Evolutionary conservation across 2,797 vertebrate genomes (phyloP).

Genomic region (Harpagifer antarcticus): DNA sequence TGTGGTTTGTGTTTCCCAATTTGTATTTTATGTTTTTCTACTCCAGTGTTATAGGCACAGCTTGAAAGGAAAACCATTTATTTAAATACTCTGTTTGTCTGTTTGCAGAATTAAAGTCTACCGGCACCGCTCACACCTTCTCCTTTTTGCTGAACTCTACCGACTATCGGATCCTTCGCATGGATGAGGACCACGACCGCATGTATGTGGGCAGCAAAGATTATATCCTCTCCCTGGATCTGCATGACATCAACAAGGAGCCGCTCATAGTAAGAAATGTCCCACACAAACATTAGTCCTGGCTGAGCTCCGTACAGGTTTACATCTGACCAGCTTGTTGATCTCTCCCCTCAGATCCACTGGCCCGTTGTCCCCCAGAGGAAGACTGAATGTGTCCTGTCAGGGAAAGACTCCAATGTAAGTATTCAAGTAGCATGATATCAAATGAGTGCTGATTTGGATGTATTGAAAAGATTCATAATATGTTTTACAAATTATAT

Average conservation of each 20-base stretch:
- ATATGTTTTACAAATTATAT: too few species aligned
- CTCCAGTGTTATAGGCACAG: constrained; percentile 27
- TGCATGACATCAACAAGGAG: constrained; percentile 99
- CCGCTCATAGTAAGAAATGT: constrained; percentile 94
- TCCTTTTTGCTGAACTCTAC: constrained; percentile 97
- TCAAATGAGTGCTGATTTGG: not conserved
- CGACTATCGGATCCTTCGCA: constrained; percentile 96
- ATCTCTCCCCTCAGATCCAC: constrained; percentile 89
- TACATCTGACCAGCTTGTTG: constrained; percentile 33
- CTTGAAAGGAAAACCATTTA: constrained; percentile 47
- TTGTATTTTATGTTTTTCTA: constrained; percentile 44
- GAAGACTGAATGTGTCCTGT: constrained; percentile 95
- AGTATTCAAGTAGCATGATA: constrained; percentile 67
- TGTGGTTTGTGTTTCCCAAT: constrained; percentile 56
- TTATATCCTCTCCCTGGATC: constrained; percentile 96
- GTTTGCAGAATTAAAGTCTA: constrained; percentile 91
- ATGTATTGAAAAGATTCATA: too few species aligned
- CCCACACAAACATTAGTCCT: constrained; percentile 12
- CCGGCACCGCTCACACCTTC: constrained; percentile 96
- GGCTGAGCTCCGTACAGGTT: constrained; percentile 2
- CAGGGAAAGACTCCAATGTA: constrained; percentile 97
- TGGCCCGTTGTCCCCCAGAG: constrained; percentile 95
- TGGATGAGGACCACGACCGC: constrained; percentile 99
- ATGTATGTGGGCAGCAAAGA: constrained; percentile 99
- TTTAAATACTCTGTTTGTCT: constrained; percentile 35